Conservation (phyloP, 2,113 vertebrate genomes). For the Daphoenositta chrysoptera region DNA sequence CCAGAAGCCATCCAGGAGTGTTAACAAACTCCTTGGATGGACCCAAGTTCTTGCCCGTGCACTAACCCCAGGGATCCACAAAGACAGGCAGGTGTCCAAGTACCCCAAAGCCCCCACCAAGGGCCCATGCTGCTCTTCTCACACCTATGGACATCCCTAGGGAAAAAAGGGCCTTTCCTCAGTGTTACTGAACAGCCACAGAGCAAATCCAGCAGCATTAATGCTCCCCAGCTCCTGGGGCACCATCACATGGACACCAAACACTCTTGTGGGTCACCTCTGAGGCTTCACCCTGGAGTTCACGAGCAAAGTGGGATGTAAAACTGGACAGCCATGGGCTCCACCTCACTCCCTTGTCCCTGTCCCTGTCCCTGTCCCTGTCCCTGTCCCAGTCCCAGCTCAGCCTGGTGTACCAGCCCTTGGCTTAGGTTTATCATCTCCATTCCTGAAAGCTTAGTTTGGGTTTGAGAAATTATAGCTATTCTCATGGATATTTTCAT, state of each 20-base stretch:
- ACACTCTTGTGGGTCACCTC: rapidly evolving
- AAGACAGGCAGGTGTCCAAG: not conserved
- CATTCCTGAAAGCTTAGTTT: not conserved
- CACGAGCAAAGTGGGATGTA: not conserved
- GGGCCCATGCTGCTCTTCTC: not conserved
- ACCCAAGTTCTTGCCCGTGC: not conserved
- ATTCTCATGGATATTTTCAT: not conserved
- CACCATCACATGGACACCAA: not conserved
- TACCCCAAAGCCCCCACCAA: not conserved
- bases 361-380: not conserved
- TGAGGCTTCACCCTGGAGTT: not conserved
- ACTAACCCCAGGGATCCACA: not conserved
- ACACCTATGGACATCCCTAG: too few species aligned
- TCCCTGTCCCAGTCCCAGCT: not conserved
- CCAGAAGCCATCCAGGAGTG: not conserved
- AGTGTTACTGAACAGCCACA: not conserved
- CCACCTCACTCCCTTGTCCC: not conserved
- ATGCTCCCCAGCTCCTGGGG: not conserved
- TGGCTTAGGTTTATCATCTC: not conserved
- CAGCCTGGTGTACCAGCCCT: not conserved
- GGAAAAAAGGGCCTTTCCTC: not conserved
- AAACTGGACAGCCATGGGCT: not conserved
- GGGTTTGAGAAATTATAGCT: not conserved
- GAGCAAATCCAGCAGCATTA: not conserved
- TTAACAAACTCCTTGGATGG: not conserved